Evolutionary conservation across 2,888 invertebrate genomes (phyloP).

Genomic region (Plebejus argus): DNA sequence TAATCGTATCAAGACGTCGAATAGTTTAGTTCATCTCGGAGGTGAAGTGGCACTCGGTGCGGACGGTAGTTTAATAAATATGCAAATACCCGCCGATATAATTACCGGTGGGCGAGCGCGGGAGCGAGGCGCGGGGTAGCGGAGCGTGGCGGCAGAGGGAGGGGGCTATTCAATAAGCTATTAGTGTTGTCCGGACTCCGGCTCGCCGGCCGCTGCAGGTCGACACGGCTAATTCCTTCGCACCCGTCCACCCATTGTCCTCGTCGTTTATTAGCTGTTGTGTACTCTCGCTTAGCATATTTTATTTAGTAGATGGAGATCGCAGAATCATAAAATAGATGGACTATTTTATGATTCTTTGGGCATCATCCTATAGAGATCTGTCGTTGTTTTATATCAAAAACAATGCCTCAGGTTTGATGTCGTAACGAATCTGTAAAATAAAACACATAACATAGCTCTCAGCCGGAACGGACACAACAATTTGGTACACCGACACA

Average conservation of each 20-base stretch:
- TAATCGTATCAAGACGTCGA: background rate
- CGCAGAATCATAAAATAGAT: no score
- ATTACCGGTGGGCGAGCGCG: background rate
- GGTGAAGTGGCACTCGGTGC: background rate
- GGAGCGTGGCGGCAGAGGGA: background rate
- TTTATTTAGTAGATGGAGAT: background rate
- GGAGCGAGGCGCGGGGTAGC: background rate
- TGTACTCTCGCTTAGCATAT: background rate
- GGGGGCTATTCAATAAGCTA: conserved; percentile 15
- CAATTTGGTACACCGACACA: conserved; percentile 2
- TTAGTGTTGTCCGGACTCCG: background rate
- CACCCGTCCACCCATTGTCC: background rate
- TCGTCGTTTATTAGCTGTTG: background rate
- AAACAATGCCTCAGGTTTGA: no score
- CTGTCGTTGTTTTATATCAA: no score
- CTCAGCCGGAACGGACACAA: background rate
- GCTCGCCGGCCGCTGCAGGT: background rate
- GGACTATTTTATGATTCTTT: no score
- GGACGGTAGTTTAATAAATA: conserved; percentile 27
- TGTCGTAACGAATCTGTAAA: no score
- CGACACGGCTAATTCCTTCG: background rate
- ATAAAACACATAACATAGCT: background rate
- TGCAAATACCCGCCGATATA: conserved; percentile 24
- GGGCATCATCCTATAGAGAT: no score
- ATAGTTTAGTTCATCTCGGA: background rate